Base-by-base conservation (phyloP, 2,113 vertebrate species). In the Raja brachyura region DNA sequence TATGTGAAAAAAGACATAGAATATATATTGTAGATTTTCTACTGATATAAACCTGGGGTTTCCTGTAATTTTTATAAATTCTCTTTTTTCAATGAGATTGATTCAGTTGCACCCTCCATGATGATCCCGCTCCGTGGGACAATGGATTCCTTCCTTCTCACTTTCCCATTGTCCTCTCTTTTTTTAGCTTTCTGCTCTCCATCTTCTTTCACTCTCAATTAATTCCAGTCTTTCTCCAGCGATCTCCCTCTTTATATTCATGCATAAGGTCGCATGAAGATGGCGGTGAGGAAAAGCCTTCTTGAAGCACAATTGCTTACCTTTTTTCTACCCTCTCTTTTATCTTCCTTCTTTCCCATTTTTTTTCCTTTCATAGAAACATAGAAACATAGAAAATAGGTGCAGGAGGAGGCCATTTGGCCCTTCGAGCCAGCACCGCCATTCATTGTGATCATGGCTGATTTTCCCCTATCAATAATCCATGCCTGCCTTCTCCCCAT, bases 41-140 rank as follows among this genome's bases (percentile, higher is more conserved):
- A 92, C 88, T 92, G 88, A 20, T 92, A 92, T 48, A 70, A 70
- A 70, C 66, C 66, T 70, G 88, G 88, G 88, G 88, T 92, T 73
- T 92, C 33, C 48, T 92, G 18, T 88, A 63, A 88, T 73, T 73
- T 70, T 92, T 70, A 92, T 92, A 73, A 92, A 92, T 70, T 92
- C 7, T 92, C 18, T 28, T 88, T 73, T 18, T 92, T 66, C 18
- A 66, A 90, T 68, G 61, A 33, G 18, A 56, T 90, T 90, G 63
- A 90, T 90, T 68, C 31, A 73, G 7, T 92, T 54, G 48, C 39
- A 73, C 16, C 68, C 66, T 70, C 73, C 48, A 39, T 4, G 70
- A n/a, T 92, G 39, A 39, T 92, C 70, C 39, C 25, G 31, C 7
- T 22, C n/a, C 33, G 31, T 68, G 86, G n/a, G 86, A 31, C 66